These are phyloP conservation scores for Picathartes gymnocephalus DNA, from an alignment of 2,113 vertebrate genomes.

Conservation along the genomic window DNA sequence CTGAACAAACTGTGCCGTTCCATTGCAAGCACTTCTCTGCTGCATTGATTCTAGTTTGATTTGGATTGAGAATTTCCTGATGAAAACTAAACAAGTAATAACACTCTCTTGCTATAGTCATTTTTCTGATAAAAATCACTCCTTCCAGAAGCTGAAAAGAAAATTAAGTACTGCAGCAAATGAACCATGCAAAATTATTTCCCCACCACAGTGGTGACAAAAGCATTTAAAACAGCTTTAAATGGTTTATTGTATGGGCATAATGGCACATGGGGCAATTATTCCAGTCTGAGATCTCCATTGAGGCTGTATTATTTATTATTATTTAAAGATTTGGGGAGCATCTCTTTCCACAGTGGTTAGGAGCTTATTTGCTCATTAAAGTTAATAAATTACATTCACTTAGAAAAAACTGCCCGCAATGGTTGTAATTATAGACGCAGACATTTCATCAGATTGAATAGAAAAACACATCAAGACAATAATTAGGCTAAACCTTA, in stretches of 20 bases:
- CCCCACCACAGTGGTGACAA: neutral
- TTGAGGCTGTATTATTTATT: neutral
- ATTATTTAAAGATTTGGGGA: conserved; percentile 5
- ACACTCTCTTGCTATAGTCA: neutral
- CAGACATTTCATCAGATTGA: neutral
- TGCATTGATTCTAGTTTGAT: neutral
- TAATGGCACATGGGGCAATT: neutral
- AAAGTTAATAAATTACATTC: neutral
- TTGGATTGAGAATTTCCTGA: neutral
- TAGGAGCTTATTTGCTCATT: conserved; percentile 30
- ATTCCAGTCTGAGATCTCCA: neutral
- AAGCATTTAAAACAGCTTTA: conserved; percentile 10
- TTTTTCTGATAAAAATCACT: conserved; percentile 9
- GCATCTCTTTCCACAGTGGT: neutral
- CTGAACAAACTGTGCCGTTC: neutral
- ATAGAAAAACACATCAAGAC: neutral
- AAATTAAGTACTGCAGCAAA: conserved; percentile 33
- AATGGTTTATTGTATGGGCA: neutral
- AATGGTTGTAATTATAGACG: neutral
- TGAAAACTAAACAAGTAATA: neutral
- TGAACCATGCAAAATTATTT: conserved; percentile 39
- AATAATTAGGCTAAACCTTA: neutral
- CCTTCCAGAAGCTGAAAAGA: neutral
- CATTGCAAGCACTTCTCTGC: neutral
- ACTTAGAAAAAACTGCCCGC: neutral